These are phyloP conservation scores for Branchinecta lindahli DNA, from an alignment of 1,140 invertebrate genomes.

Conservation along the genomic window DNA sequence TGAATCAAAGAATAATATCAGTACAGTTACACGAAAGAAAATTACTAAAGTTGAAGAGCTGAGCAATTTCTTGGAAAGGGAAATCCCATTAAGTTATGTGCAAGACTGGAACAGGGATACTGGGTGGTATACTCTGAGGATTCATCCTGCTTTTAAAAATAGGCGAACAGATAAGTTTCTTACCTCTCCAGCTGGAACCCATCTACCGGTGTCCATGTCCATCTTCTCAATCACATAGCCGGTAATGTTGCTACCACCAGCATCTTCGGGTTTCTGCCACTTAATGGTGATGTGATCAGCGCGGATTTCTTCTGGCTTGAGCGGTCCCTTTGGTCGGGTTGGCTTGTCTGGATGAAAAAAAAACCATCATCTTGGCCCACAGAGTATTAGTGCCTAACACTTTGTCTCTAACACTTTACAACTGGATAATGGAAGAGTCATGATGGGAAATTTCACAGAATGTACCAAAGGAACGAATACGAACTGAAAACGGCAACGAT, in stretches of 20 bases:
- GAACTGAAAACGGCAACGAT: too few relatives aligned
- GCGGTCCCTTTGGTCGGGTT: slow-evolving; percentile 60
- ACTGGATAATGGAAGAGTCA: background rate
- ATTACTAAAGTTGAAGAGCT: background rate
- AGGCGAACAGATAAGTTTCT: slow-evolving; percentile 10
- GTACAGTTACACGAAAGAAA: slow-evolving; percentile 4
- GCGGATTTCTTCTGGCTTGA: slow-evolving; percentile 70
- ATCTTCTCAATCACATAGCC: slow-evolving; percentile 96
- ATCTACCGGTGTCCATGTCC: slow-evolving; percentile 77
- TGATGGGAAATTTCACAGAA: too few relatives aligned
- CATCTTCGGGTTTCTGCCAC: slow-evolving; percentile 86
- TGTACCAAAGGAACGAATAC: too few relatives aligned
- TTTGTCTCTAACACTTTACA: too few relatives aligned
- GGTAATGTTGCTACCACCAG: slow-evolving; percentile 74
- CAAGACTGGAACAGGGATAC: too few relatives aligned
- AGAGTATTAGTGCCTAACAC: background rate
- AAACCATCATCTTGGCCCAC: slow-evolving; percentile 7
- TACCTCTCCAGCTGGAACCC: slow-evolving; percentile 78
- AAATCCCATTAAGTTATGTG: too few relatives aligned
- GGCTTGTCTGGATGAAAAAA: slow-evolving; percentile 52
- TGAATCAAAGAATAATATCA: slow-evolving; percentile 21
- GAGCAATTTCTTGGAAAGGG: too few relatives aligned
- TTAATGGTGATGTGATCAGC: slow-evolving; percentile 80
- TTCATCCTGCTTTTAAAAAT: too few relatives aligned
- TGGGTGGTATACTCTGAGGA: too few relatives aligned